phyloP scores from a whole-genome alignment of 2,113 vertebrate genomes.

The Microcebus griseorufus region DNA sequence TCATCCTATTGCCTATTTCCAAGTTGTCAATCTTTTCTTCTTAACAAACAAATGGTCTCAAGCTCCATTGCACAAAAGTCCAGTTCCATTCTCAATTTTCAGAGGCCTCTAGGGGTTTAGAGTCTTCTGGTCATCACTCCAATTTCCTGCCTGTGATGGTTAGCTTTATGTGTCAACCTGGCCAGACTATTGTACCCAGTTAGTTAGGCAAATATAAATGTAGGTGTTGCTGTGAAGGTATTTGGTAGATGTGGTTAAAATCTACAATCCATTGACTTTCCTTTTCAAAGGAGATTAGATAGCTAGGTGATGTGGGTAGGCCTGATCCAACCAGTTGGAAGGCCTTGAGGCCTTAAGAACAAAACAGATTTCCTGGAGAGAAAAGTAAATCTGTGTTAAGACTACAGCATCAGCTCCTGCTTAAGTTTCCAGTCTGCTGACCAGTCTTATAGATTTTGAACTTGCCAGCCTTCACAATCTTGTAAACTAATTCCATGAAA shows the following conservation, averaged over 20 bases:
- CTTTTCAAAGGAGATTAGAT: not conserved
- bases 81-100: not conserved
- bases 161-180: not conserved
- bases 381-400: not conserved
- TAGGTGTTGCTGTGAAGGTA: not conserved
- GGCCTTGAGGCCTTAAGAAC: not conserved
- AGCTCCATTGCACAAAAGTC: not conserved
- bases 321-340: not conserved
- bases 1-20: slow-evolving; percentile 14
- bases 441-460: not conserved
- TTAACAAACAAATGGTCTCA: not conserved
- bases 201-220: not conserved
- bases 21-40: not conserved
- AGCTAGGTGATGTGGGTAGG: no score
- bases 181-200: not conserved
- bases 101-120: not conserved
- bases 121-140: not conserved
- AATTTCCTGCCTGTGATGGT: not conserved
- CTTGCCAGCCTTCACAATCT: not conserved
- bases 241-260: not conserved
- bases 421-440: not conserved
- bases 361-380: not conserved
- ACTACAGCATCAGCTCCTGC: not conserved
- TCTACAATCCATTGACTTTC: not conserved
- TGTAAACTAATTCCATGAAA: not conserved